phyloP scores from a whole-genome alignment of 2,113 vertebrate genomes.

The Pterophyllum scalare region DNA sequence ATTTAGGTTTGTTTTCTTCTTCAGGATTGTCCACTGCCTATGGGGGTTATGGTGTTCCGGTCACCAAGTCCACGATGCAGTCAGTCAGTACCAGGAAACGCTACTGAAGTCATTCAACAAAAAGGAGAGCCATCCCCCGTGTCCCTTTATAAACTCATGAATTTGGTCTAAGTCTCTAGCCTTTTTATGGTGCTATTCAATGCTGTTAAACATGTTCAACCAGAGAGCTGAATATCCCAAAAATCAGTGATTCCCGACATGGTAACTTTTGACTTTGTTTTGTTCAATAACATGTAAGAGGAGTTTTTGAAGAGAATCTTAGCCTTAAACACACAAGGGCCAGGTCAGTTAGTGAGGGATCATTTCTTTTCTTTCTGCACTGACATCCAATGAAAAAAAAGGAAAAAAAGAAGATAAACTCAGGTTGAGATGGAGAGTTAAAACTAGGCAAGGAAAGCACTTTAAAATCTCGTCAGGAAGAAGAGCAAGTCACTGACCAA shows the following conservation, averaged over 20 bases:
- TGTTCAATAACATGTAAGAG: slow-evolving; percentile 21
- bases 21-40: slow-evolving; percentile 30
- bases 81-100: slow-evolving; percentile 24
- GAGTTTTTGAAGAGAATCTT: slow-evolving; percentile 61
- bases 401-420: background rate
- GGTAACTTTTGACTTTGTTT: slow-evolving; percentile 8
- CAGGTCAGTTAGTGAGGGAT: slow-evolving; percentile 36
- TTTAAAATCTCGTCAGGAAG: slow-evolving; percentile 13
- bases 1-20: background rate
- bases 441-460: slow-evolving; percentile 51
- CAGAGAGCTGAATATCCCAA: slow-evolving; percentile 10
- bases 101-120: slow-evolving; percentile 16
- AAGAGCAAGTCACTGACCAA: slow-evolving; percentile 21
- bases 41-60: slow-evolving; percentile 8
- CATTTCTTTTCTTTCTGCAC: slow-evolving; percentile 49
- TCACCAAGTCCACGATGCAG: slow-evolving; percentile 58
- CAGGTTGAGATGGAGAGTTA: background rate
- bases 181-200: slow-evolving; percentile 60
- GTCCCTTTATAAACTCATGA: slow-evolving; percentile 55
- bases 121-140: slow-evolving; percentile 63
- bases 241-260: slow-evolving; percentile 19
- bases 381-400: slow-evolving; percentile 47
- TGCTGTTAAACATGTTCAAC: slow-evolving; percentile 9
- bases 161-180: slow-evolving; percentile 30
- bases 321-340: slow-evolving; percentile 20